Percentiles rank a stretch among this genome's conserved stretches.
These are phyloP conservation scores for Drosophila melanosoma DNA, from an alignment of 2,888 invertebrate species.

Conservation along the genomic window DNA sequence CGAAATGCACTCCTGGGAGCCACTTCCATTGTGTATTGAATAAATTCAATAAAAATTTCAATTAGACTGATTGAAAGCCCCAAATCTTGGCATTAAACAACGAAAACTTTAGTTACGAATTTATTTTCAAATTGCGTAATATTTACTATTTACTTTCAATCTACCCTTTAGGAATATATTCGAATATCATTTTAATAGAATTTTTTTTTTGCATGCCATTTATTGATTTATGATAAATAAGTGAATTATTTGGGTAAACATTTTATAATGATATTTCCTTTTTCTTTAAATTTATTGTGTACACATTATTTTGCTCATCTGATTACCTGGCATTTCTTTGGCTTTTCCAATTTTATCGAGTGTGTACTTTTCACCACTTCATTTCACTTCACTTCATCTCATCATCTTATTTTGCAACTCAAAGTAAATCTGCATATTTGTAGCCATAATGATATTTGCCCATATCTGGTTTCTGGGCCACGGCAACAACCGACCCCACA, in stretches of 20 bases:
- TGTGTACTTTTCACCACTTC: slow-evolving; percentile 24
- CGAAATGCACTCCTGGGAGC: slow-evolving; percentile 63
- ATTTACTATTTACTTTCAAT: neutral
- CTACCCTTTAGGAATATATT: neutral
- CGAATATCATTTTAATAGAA: neutral
- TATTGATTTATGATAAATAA: neutral
- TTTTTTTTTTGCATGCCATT: neutral
- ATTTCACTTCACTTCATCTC: slow-evolving; percentile 17
- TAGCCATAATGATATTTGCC: slow-evolving; percentile 22
- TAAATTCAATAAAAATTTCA: slow-evolving; percentile 48
- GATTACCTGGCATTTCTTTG: neutral
- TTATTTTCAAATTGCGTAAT: neutral
- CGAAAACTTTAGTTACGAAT: neutral
- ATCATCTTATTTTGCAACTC: slow-evolving; percentile 26
- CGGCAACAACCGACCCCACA: slow-evolving; percentile 64
- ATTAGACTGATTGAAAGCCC: slow-evolving; percentile 11
- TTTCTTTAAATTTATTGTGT: too few species aligned
- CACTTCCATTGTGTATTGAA: slow-evolving; percentile 32
- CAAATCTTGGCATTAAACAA: neutral
- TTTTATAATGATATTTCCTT: neutral
- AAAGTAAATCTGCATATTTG: slow-evolving; percentile 36
- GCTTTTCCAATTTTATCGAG: slow-evolving; percentile 4
- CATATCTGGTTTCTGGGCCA: slow-evolving; percentile 46
- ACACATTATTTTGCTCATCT: neutral
- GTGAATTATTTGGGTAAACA: neutral